Evolutionary conservation across 2,797 vertebrate species (phyloP), one percentile per base, ranked within the genome.

Genomic region (Lacerta agilis): DNA sequence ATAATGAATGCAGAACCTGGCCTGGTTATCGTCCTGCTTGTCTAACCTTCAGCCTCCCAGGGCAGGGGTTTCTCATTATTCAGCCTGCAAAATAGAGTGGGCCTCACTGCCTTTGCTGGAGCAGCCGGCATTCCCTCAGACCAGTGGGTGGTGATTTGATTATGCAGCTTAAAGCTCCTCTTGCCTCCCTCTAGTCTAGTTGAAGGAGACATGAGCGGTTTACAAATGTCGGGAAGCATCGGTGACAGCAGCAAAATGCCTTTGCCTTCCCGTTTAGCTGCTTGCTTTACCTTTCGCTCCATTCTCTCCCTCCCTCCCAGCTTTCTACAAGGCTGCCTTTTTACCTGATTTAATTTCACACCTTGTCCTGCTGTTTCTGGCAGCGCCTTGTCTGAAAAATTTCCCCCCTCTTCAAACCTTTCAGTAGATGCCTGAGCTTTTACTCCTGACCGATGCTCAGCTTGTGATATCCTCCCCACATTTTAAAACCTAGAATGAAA

Each of bases 261-360:
- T 2, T 10, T 45, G 13, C 38, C 7, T 82, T 91, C 92, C 86
- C 88, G 9, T 82, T 92, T 88, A 83, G 82, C 81, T 58, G 81
- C 75, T 86, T 38, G 38, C 36, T 81, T 84, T 88, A 86, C 87
- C 89, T 90, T 91, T 79, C 79, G 84, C 85, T 91, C 38, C 5
- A 67, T 61, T 81, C 90, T 87, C 86, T 43, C 66, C 80, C 91
- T 84, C 85, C 90, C 88, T 75, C 85, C 0, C 72, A 89, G 87
- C 91, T 87, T 88, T 91, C 79, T 0, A 38, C 93, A 82, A 92
- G 89, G 86, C 92, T 92, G 92, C 91, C 92, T 95, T 93, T 80
- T 92, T 90, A 92, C 93, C 92, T 93, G 94, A 92, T 94, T 94
- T 93, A 86, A 94, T 96, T 94, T 95, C 94, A 95, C 93, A 91